These are phyloP conservation scores for Prionailurus viverrinus DNA, from an alignment of 2,113 vertebrate species.

Conservation along the genomic window DNA sequence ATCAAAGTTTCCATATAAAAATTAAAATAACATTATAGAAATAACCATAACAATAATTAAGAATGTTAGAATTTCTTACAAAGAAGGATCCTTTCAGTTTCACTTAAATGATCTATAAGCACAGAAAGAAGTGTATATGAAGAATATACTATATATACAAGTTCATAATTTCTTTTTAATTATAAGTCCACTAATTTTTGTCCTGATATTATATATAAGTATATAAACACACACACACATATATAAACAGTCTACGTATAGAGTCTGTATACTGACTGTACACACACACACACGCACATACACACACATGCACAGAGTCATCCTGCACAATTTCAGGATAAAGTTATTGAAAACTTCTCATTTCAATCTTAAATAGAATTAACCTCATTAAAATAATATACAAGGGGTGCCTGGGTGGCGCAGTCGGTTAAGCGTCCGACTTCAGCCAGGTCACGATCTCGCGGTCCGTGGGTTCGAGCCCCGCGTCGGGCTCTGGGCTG, in stretches of 20 bases:
- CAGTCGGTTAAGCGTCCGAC: too few species aligned
- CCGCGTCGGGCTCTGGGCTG: too few species aligned
- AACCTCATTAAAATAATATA: neutral
- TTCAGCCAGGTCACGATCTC: too few species aligned
- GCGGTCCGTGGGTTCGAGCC: too few species aligned
- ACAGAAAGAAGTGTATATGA: neutral
- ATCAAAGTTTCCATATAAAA: neutral
- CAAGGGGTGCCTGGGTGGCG: neutral
- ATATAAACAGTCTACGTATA: neutral
- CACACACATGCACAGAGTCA: neutral
- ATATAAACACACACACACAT: neutral
- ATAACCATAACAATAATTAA: neutral
- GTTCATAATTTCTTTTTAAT: neutral
- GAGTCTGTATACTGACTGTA: neutral
- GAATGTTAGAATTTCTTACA: neutral
- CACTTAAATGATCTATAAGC: neutral
- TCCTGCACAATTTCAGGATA: neutral
- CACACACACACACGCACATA: neutral
- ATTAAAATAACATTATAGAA: neutral
- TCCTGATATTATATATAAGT: neutral
- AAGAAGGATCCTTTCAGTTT: neutral
- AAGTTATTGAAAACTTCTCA: neutral
- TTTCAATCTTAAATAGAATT: constrained; percentile 23
- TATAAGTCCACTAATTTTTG: neutral
- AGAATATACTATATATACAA: neutral